Evolutionary conservation across 2,797 vertebrate species (phyloP).

Genomic region (Heterohyrax brucei): DNA sequence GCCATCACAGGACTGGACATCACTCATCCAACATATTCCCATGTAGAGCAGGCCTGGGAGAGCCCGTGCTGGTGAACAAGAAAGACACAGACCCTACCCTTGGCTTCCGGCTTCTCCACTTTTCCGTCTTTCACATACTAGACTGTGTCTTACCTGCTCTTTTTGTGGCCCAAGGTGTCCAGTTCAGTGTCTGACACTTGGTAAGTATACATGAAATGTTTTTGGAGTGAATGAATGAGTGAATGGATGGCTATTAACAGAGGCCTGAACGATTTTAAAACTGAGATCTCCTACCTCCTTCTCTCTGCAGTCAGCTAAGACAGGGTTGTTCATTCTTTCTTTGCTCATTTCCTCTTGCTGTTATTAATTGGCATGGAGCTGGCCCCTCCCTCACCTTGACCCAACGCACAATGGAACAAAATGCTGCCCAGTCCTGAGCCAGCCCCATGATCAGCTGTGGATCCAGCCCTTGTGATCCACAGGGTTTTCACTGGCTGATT

Average conservation of each 20-base stretch:
- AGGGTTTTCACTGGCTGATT: neutral
- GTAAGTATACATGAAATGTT: neutral
- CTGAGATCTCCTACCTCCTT: neutral
- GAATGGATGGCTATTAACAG: neutral
- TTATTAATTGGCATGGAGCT: neutral
- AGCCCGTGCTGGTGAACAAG: fast-evolving
- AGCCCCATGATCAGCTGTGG: neutral
- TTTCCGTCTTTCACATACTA: neutral
- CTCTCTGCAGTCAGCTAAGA: neutral
- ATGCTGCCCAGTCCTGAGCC: neutral
- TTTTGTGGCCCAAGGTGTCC: fast-evolving
- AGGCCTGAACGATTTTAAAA: neutral
- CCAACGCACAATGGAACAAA: neutral
- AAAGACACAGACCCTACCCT: too few relatives aligned
- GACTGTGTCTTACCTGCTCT: neutral
- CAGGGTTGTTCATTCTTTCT: neutral
- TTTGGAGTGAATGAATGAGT: neutral
- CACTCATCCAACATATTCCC: neutral
- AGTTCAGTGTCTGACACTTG: neutral
- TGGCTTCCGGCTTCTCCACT: neutral
- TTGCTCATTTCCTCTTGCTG: neutral
- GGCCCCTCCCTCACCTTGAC: neutral
- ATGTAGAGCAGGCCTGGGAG: neutral
- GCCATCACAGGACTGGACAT: fast-evolving
- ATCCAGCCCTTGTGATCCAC: neutral